Evolutionary conservation across 2,797 vertebrate species (phyloP), one percentile per base, ranked within the genome.

Genomic region (Menidia menidia): DNA sequence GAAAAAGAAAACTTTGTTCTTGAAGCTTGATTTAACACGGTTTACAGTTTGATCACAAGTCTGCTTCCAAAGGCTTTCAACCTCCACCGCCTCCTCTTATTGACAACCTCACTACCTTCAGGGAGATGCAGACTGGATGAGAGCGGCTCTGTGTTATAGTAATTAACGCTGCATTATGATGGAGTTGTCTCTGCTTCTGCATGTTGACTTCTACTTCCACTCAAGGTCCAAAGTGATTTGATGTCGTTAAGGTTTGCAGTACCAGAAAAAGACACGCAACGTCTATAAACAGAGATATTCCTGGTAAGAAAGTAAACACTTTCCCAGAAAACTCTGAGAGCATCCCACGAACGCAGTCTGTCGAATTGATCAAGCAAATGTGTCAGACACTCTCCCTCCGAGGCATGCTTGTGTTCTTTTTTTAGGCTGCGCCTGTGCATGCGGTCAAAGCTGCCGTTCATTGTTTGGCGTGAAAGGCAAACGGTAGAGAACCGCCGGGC

Each of bases 381-480:
- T 45, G 25, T 30, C 47, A 59, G 73, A 75, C 52, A 1, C 53
- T 30, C 59, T 30, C 64, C 56, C 51, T 62, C 59, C n/a, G 57
- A 62, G 77, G 61, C 64, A 56, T 58, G 2, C 55, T 77, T 57
- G 25, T 72, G 64, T 59, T 72, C 25, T 13, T 32, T 43, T 25
- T 80, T 77, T 41, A 70, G 35, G 15, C 54, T 12, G 33, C 19
- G 45, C 39, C 39, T 30, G 47, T 74, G 53, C 50, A 51, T 64
- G 15, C 69, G 66, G 50, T 65, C 58, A 71, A 62, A 83, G 71
- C 73, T 54, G 65, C 52, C 0, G 16, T 47, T 48, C 45, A 52
- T 78, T 78, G 72, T 82, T 79, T 31, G 14, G 42, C 58, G 65
- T 78, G 64, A 86, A 85, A 88, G 51, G 61, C 68, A 63, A 72